These are phyloP conservation scores for Craseonycteris thonglongyai DNA, from an alignment of 2,113 vertebrate genomes.

Conservation along the genomic window DNA sequence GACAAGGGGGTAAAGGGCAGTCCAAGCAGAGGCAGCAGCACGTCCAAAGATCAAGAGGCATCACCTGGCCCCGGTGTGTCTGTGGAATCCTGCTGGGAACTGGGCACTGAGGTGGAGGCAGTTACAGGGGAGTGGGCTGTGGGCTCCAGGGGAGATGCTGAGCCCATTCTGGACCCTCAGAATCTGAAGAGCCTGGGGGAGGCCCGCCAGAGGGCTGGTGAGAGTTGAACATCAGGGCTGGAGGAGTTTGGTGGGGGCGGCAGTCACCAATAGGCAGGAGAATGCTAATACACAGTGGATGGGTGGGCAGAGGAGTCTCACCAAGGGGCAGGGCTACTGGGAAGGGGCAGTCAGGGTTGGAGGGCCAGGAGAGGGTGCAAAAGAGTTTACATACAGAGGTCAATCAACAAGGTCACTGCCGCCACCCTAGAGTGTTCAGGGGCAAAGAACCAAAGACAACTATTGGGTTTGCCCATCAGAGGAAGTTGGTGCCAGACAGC, in stretches of 20 bases:
- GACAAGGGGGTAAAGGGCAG: background rate
- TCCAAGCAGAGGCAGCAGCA: background rate
- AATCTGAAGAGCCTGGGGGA: background rate
- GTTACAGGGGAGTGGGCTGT: background rate
- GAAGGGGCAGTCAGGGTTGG: background rate
- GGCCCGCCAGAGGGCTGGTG: background rate
- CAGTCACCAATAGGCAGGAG: background rate
- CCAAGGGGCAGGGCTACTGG: background rate
- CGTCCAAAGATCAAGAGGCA: background rate
- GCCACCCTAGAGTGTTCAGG: background rate
- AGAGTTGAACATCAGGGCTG: background rate
- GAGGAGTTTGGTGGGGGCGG: background rate
- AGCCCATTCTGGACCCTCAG: background rate
- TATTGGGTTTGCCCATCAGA: background rate
- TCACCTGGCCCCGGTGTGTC: background rate
- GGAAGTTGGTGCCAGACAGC: background rate
- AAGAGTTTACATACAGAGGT: background rate
- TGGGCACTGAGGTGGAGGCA: background rate
- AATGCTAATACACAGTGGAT: background rate
- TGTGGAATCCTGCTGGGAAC: background rate
- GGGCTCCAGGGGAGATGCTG: background rate
- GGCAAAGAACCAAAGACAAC: background rate
- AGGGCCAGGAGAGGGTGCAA: background rate
- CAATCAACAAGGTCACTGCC: background rate
- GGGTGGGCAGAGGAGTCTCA: background rate